phyloP scores from a whole-genome alignment of 2,888 invertebrate genomes.

The Laothoe populi region DNA sequence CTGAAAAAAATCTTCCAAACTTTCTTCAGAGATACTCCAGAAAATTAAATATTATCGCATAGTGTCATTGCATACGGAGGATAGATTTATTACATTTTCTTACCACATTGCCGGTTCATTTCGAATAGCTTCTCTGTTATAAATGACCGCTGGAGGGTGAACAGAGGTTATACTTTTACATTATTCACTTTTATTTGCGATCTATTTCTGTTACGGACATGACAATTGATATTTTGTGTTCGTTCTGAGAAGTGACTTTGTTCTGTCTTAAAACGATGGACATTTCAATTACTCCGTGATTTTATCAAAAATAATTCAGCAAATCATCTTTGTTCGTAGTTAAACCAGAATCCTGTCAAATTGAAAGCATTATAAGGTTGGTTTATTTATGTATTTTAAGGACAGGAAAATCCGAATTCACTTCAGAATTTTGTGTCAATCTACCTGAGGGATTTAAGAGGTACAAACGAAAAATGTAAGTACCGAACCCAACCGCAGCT shows the following conservation, averaged over 20 bases:
- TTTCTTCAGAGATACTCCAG: neutral
- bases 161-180: conserved; percentile 4
- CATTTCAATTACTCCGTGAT: too few relatives aligned
- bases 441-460: too few relatives aligned
- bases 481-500: too few relatives aligned
- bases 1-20: too few relatives aligned
- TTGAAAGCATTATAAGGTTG: too few relatives aligned
- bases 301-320: too few relatives aligned
- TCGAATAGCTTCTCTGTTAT: neutral
- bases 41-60: neutral
- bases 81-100: neutral
- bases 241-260: neutral
- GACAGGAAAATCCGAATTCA: too few relatives aligned
- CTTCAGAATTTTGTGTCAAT: too few relatives aligned
- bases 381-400: too few relatives aligned
- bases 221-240: conserved; percentile 10
- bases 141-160: neutral
- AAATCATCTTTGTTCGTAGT: too few relatives aligned
- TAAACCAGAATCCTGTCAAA: too few relatives aligned
- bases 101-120: neutral
- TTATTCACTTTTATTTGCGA: conserved; percentile 12
- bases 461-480: too few relatives aligned
- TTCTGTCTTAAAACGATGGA: neutral
- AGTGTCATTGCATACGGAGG: neutral
- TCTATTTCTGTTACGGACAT: neutral